Percentiles rank a stretch among this genome's conserved stretches.
These are phyloP conservation scores for Fregetta grallaria DNA, from an alignment of 2,113 vertebrate species.

Conservation along the genomic window DNA sequence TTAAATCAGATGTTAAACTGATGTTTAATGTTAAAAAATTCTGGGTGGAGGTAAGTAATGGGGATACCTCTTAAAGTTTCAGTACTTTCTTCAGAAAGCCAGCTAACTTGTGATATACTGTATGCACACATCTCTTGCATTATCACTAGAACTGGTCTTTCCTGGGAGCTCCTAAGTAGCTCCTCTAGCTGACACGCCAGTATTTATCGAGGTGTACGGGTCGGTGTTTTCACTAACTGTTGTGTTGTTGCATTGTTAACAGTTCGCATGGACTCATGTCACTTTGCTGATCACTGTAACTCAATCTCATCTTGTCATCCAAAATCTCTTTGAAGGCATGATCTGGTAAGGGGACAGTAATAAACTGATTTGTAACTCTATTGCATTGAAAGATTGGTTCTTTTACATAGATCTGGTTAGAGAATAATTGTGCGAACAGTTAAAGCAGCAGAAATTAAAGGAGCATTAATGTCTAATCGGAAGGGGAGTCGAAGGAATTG, in stretches of 20 bases:
- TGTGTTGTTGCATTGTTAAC: constrained; percentile 87
- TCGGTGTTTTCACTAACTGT: constrained; percentile 72
- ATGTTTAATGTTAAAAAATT: constrained; percentile 3
- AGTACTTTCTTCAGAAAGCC: constrained; percentile 18
- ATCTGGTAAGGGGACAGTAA: constrained; percentile 91
- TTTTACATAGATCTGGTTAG: not conserved
- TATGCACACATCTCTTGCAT: not conserved
- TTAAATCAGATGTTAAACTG: not conserved
- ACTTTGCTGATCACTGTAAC: constrained; percentile 99
- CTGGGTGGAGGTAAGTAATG: constrained; percentile 8
- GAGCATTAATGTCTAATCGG: not conserved
- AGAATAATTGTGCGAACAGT: not conserved
- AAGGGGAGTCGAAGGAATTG: rapidly evolving
- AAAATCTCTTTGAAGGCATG: constrained; percentile 99
- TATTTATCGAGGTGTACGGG: not conserved
- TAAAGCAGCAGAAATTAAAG: not conserved
- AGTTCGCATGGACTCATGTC: constrained; percentile 99
- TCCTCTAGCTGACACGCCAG: not conserved
- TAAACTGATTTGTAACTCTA: constrained; percentile 16
- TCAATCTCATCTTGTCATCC: constrained; percentile 99
- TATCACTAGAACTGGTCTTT: not conserved
- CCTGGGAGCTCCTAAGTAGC: not conserved
- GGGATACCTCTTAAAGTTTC: constrained; percentile 12
- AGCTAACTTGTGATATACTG: constrained; percentile 38
- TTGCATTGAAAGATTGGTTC: not conserved